Evolutionary conservation across 2,888 invertebrate genomes (phyloP), one percentile per base, ranked within the genome.

Genomic region (Holacanthella duospinosa): DNA sequence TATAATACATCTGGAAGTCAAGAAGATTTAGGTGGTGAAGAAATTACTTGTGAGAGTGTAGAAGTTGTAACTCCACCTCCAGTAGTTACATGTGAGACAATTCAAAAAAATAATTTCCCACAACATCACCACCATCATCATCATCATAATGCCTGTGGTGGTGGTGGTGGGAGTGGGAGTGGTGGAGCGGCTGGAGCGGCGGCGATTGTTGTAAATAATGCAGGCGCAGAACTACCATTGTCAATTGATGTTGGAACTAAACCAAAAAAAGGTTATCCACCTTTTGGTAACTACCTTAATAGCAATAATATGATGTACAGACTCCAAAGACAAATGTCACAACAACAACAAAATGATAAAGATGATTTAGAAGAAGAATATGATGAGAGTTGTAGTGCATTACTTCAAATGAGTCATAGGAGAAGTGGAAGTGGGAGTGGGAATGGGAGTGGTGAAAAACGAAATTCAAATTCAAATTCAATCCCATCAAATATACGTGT

Each of bases 21-120:
- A 27, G 68, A 68, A 21, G 69, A 66, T 16, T 64, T 59, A 48
- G 21, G 4, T n/a, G 19, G 19, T 9, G 68, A 63, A 19, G 69
- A 69, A 57, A n/a, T 56, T 29, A 56, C 28, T 19, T 27, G 56
- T 3, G 56, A 56, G 27, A 26, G 12, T 19, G 27, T 26, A 26
- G 55, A 26, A 55, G 25, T 48, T 4, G 48, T n/a, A 4, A 21
- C 48, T 4, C 6, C 16, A 36, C n/a, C 48, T 4, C 48, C 48
- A 21, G 36, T 36, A 36, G 16, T 16, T 9, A 6, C 36, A 16
- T 6, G 9, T 36, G 21, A 21, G 6, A 4, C 48, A 4, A 4
- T 4, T 4, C 19, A 9, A 4, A 9, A 48, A 21, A 48, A 48
- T 48, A n/a, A n/a, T 4, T 4, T 21, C 4, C 21, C 4, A 4